A percentile compares a stretch with the other conserved stretches of the same genome.
Conservation (phyloP, 1,140 invertebrate genomes). For the Riptortus pedestris region DNA sequence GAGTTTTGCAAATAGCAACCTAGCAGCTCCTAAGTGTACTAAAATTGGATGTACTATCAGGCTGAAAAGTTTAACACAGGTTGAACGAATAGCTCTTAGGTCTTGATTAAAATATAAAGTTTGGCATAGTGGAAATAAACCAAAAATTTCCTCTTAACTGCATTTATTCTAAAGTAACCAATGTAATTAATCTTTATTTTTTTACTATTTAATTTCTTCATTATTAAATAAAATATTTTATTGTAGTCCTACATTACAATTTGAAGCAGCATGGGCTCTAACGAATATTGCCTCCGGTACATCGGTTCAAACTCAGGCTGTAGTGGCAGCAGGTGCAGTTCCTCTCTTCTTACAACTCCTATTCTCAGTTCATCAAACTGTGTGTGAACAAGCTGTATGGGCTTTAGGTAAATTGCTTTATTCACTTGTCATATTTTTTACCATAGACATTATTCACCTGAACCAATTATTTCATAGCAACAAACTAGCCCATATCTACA, state of each 20-base stretch:
- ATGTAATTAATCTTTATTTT: not conserved
- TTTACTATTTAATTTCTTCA: not conserved
- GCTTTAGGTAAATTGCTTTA: slow-evolving; percentile 71
- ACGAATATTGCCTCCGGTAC: slow-evolving; percentile 99
- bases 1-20: no score
- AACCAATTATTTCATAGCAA: no score
- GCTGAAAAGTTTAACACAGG: no score
- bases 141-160: no score
- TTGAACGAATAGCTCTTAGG: no score
- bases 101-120: no score
- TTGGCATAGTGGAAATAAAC: no score
- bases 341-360: slow-evolving; percentile 87
- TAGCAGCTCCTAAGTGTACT: no score
- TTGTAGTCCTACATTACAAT: slow-evolving; percentile 80
- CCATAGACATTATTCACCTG: no score
- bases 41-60: no score
- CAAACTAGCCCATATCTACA: no score
- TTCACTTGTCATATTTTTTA: slow-evolving; percentile 9
- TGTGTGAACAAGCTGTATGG: slow-evolving; percentile 98
- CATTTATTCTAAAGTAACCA: no score
- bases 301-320: slow-evolving; percentile 89
- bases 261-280: slow-evolving; percentile 97
- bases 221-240: slow-evolving; percentile 12
- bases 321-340: slow-evolving; percentile 88
- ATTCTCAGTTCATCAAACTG: slow-evolving; percentile 86